Conservation (phyloP, 2,888 invertebrate species). For the Stenodera caucasica region DNA sequence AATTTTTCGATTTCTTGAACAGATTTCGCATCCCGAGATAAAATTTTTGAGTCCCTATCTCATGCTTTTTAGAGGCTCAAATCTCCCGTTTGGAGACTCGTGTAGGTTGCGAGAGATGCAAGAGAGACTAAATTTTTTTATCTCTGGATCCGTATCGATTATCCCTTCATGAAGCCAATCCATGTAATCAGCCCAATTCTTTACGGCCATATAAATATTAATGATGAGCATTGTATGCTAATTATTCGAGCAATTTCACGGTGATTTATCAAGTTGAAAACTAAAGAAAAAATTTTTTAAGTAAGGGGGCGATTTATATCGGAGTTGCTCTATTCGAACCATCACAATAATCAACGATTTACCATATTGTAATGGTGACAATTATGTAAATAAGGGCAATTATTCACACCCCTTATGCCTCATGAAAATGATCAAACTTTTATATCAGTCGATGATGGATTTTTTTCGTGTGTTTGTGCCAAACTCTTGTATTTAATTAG, state of each 20-base stretch:
- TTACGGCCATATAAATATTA: conserved; percentile 11
- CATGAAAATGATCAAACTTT: neutral
- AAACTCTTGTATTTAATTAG: neutral
- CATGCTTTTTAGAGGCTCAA: too few relatives aligned
- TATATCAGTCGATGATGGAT: too few relatives aligned
- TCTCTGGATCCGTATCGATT: conserved; percentile 1
- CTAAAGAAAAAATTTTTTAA: neutral
- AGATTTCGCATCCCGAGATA: too few relatives aligned
- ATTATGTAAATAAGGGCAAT: neutral
- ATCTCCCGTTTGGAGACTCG: too few relatives aligned
- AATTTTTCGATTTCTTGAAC: too few relatives aligned
- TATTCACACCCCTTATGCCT: conserved; percentile 2
- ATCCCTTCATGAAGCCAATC: conserved; percentile 1
- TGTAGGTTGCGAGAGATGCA: too few relatives aligned
- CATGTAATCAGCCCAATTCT: conserved; percentile 3
- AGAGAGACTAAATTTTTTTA: too few relatives aligned
- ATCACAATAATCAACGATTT: neutral
- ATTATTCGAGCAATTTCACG: conserved; percentile 22
- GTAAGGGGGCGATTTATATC: neutral
- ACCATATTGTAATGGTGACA: neutral
- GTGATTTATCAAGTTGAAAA: conserved; percentile 12
- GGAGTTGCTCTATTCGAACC: neutral
- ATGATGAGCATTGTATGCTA: conserved; percentile 26
- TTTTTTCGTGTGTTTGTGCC: neutral
- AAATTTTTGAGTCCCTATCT: too few relatives aligned